Evolutionary conservation across 2,113 vertebrate species (phyloP).

Genomic region (Trematocara stigmaticum): DNA sequence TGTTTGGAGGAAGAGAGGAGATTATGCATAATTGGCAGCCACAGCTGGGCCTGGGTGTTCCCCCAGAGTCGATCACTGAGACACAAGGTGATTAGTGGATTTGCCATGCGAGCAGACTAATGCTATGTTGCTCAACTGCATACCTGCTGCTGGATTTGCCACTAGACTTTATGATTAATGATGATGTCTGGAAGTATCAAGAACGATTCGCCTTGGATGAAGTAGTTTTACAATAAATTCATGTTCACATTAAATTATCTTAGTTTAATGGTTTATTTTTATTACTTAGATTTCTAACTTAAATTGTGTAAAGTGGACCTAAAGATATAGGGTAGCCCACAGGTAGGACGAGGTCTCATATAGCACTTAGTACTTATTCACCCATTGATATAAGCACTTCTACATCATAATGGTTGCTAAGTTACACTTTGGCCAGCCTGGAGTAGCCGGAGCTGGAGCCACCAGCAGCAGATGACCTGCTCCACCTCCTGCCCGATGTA

Average conservation of each 20-base stretch:
- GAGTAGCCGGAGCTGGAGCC: not conserved
- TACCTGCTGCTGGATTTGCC: slow-evolving; percentile 35
- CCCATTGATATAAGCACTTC: not conserved
- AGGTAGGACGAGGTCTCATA: not conserved
- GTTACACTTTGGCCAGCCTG: not conserved
- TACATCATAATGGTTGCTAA: not conserved
- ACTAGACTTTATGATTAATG: slow-evolving; percentile 25
- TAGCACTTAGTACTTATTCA: not conserved
- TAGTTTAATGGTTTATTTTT: not conserved
- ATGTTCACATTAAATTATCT: not conserved
- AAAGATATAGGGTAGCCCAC: not conserved
- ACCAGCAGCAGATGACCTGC: not conserved
- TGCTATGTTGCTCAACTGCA: slow-evolving; percentile 48
- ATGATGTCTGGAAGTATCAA: not conserved
- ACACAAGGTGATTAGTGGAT: slow-evolving; percentile 62
- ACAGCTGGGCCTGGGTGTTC: slow-evolving; percentile 61
- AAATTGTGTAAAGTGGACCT: not conserved
- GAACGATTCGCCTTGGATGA: not conserved
- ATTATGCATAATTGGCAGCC: slow-evolving; percentile 66
- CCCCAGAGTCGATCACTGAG: slow-evolving; percentile 47
- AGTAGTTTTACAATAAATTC: not conserved
- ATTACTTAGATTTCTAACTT: not conserved
- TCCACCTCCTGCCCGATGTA: not conserved
- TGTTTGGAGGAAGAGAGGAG: slow-evolving; percentile 48
- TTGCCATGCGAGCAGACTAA: slow-evolving; percentile 50